These are phyloP conservation scores for Diarsia dahlii DNA, from an alignment of 2,888 invertebrate genomes.

Conservation along the genomic window DNA sequence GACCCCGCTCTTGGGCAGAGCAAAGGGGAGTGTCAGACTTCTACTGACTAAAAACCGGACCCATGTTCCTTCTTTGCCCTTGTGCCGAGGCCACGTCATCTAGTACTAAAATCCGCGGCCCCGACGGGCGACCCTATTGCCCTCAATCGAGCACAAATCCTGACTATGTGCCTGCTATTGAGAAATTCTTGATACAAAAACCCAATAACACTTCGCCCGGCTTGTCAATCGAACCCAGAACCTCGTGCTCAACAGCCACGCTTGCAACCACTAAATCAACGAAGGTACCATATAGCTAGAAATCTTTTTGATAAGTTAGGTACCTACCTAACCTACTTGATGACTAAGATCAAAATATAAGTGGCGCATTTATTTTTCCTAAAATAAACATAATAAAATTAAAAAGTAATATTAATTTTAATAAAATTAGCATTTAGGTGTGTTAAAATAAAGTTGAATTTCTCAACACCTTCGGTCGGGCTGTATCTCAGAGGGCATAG, in stretches of 20 bases:
- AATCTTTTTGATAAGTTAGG: background rate
- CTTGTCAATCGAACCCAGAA: background rate
- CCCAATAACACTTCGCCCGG: background rate
- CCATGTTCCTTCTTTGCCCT: too few species aligned
- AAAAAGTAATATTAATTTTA: background rate
- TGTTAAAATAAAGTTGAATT: background rate
- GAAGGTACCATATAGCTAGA: background rate
- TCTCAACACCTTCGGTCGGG: conserved; percentile 1
- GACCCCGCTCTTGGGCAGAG: too few species aligned
- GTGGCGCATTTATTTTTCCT: background rate
- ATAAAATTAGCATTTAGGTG: conserved; percentile 12
- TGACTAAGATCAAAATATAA: background rate
- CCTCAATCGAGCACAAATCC: background rate
- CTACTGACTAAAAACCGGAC: too few species aligned
- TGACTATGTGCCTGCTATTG: background rate
- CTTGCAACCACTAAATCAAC: background rate
- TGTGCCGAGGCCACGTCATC: too few species aligned
- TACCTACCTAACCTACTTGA: background rate
- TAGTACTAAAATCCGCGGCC: too few species aligned
- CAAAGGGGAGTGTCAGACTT: too few species aligned
- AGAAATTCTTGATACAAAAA: background rate
- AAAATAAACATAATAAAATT: background rate
- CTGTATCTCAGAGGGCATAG: background rate
- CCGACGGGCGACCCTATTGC: background rate
- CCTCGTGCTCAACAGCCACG: background rate